Evolutionary conservation across 2,888 invertebrate species (phyloP), one percentile per base, ranked within the genome.

Genomic region (Heteromurus nitidus): DNA sequence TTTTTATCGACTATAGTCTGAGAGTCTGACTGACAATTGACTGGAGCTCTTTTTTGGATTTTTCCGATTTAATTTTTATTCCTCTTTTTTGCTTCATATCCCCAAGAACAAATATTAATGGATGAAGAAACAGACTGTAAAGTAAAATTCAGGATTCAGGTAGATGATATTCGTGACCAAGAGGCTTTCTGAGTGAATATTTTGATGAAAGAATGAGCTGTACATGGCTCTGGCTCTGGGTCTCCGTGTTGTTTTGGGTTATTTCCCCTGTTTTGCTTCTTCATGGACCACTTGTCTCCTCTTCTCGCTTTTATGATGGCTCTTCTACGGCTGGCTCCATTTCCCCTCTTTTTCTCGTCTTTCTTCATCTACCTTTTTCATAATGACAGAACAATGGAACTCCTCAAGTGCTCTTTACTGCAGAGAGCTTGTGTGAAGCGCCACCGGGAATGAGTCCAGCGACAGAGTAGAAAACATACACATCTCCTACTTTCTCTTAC

Each of bases 91-190:
- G 20, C 26, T 16, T 31, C 24, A 30, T 5, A 64, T n/a, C n/a
- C n/a, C n/a, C 53, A 60, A 76, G 68, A 76, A 42, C 58, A 68
- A 76, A 60, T 68, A 76, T 68, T 68, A 68, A 76, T 76, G 76
- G 76, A 58, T 76, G 68, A 60, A 30, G 55, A 3, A 5, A 55
- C 11, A 47, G 36, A 36, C 3, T 47, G 55, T 55, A 16, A 16
- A 55, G 55, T n/a, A n/a, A n/a, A n/a, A n/a, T n/a, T n/a, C n/a
- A n/a, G n/a, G n/a, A n/a, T n/a, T n/a, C 55, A 55, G 55, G 55
- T 55, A 22, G 22, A 22, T 13, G n/a, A n/a, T n/a, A n/a, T n/a
- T n/a, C n/a, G n/a, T n/a, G n/a, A n/a, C n/a, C n/a, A n/a, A n/a
- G n/a, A n/a, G n/a, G n/a, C n/a, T n/a, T n/a, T n/a, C n/a, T n/a